phyloP scores from a whole-genome alignment of 2,113 vertebrate genomes.

The Edolisoma coerulescens region DNA sequence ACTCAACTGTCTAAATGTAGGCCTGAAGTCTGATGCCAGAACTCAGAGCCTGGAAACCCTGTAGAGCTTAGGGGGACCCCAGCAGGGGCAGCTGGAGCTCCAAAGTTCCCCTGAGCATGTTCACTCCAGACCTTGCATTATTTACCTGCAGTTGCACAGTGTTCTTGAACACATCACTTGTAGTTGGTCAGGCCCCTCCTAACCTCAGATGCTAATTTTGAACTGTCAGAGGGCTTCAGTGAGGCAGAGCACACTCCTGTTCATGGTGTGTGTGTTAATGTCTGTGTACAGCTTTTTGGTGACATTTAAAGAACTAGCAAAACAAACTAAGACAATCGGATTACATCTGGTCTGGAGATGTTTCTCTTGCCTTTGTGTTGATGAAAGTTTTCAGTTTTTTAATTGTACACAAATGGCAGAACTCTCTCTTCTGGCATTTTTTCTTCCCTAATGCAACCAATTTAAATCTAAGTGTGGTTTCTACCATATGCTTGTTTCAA shows the following conservation, averaged over 20 bases:
- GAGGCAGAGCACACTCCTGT: neutral
- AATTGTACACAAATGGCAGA: slow-evolving; percentile 56
- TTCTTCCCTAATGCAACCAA: slow-evolving; percentile 53
- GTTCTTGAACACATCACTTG: neutral
- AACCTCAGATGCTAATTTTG: neutral
- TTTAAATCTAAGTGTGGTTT: slow-evolving; percentile 70
- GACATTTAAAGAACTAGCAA: neutral
- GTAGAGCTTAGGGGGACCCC: neutral
- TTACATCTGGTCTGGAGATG: neutral
- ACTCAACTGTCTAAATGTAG: neutral
- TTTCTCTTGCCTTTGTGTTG: slow-evolving; percentile 58
- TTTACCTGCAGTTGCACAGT: neutral
- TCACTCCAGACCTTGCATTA: neutral
- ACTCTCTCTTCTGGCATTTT: slow-evolving; percentile 40
- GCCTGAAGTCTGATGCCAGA: neutral
- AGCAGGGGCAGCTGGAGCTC: neutral
- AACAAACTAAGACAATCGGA: neutral
- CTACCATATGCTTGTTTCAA: slow-evolving; percentile 75
- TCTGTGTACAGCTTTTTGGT: neutral
- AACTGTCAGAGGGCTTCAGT: neutral
- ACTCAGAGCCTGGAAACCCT: neutral
- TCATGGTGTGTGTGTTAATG: neutral
- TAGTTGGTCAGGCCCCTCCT: neutral
- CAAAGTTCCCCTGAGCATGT: neutral
- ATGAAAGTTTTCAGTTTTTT: slow-evolving; percentile 55